Conservation (phyloP, 2,888 invertebrate genomes). For the Abrostola tripartita region DNA sequence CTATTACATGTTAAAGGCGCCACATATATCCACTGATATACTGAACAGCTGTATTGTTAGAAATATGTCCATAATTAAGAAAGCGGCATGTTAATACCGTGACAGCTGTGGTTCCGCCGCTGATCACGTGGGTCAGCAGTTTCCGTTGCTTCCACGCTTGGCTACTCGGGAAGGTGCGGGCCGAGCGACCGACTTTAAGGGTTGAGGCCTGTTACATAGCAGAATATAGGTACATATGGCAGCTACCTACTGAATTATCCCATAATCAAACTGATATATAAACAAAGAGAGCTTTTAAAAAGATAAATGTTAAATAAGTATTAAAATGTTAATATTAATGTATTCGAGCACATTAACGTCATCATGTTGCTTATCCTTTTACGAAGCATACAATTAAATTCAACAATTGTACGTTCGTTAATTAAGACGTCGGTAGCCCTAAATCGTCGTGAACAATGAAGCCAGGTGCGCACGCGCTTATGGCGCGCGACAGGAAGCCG, state of each 20-base stretch:
- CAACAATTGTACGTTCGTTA: conserved; percentile 21
- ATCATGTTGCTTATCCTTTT: conserved; percentile 4
- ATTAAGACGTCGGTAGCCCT: conserved; percentile 54
- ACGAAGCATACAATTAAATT: conserved; percentile 23
- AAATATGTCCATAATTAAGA: conserved; percentile 39
- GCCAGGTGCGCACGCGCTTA: conserved; percentile 67
- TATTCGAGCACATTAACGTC: conserved; percentile 19
- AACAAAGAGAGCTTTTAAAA: no score
- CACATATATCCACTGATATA: not conserved
- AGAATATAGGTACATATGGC: no score
- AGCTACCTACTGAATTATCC: no score
- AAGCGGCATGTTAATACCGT: conserved; percentile 22
- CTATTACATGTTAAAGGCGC: no score
- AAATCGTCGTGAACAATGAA: conserved; percentile 59
- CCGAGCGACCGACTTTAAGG: conserved; percentile 27
- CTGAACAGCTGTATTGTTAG: not conserved
- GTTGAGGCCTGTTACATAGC: conserved; percentile 9
- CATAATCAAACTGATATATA: no score
- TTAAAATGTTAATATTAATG: no score
- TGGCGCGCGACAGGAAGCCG: conserved; percentile 59
- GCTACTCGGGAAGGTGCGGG: conserved; percentile 60
- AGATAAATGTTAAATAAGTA: no score
- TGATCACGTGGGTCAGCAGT: conserved; percentile 48
- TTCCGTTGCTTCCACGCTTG: conserved; percentile 65
- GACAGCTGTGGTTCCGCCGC: conserved; percentile 48